Evolutionary conservation across 1,140 invertebrate species (phyloP).

Genomic region (Elymnias hypermnestra): DNA sequence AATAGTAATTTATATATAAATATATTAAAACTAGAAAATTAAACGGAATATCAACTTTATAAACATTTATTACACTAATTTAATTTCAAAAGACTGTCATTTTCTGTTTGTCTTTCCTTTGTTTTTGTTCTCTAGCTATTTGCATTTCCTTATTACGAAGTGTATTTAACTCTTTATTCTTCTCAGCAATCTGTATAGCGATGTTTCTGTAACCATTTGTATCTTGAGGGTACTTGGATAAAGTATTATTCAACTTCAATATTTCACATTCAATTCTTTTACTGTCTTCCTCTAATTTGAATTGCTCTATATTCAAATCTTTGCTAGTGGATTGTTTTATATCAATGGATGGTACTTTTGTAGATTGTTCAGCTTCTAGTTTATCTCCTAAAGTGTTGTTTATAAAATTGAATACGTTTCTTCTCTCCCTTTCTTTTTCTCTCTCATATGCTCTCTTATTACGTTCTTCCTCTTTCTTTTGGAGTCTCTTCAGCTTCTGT

Average conservation of each 20-base stretch:
- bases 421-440: constrained; percentile 75
- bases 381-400: constrained; percentile 80
- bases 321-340: constrained; percentile 80
- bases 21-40: neutral
- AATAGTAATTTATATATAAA: too few relatives aligned
- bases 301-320: constrained; percentile 84
- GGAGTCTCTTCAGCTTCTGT: constrained; percentile 79
- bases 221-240: constrained; percentile 78
- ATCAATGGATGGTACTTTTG: constrained; percentile 26
- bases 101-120: constrained; percentile 78
- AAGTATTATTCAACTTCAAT: constrained; percentile 78
- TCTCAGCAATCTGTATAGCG: constrained; percentile 76
- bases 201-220: constrained; percentile 78
- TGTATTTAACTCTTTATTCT: constrained; percentile 78
- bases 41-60: constrained; percentile 6
- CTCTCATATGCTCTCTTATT: constrained; percentile 79
- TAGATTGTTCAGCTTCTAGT: constrained; percentile 30
- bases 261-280: constrained; percentile 82
- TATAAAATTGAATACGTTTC: constrained; percentile 88
- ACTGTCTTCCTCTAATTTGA: constrained; percentile 85
- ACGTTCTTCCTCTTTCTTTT: constrained; percentile 79
- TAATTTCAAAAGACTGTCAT: constrained; percentile 61
- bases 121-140: constrained; percentile 82
- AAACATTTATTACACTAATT: constrained; percentile 16
- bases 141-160: constrained; percentile 79